Evolutionary conservation across 2,113 vertebrate genomes (phyloP).

Genomic region (Scolopax mira): DNA sequence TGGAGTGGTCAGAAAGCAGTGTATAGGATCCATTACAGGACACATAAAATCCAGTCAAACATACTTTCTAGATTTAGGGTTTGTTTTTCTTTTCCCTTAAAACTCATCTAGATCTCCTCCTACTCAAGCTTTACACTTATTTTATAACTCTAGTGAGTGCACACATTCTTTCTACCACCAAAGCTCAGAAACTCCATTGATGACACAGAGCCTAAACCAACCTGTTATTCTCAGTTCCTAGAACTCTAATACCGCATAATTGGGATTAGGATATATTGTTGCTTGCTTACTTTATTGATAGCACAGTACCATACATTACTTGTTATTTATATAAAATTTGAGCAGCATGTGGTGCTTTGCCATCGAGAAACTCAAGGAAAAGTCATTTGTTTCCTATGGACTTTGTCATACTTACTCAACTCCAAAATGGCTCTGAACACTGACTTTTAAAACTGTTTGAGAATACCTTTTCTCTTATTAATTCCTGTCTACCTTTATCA

Average conservation of each 20-base stretch:
- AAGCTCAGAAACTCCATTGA: neutral
- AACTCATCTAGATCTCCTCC: neutral
- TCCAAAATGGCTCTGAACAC: neutral
- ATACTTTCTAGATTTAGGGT: neutral
- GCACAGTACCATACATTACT: neutral
- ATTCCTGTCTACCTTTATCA: neutral
- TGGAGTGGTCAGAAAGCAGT: neutral
- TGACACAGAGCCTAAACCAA: neutral
- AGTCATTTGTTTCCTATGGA: neutral
- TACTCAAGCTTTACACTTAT: neutral
- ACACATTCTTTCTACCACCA: neutral
- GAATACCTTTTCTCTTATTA: neutral
- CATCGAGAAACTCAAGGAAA: neutral
- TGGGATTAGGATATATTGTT: neutral
- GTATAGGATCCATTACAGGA: neutral
- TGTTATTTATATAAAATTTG: neutral
- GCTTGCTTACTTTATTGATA: neutral
- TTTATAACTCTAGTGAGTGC: neutral
- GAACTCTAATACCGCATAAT: neutral
- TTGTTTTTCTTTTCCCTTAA: neutral
- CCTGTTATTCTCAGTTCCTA: neutral
- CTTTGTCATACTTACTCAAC: neutral
- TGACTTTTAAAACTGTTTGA: neutral
- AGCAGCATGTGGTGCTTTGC: neutral
- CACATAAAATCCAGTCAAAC: neutral